Base-by-base conservation (phyloP, 1,140 invertebrate genomes). In the Delia radicum region DNA sequence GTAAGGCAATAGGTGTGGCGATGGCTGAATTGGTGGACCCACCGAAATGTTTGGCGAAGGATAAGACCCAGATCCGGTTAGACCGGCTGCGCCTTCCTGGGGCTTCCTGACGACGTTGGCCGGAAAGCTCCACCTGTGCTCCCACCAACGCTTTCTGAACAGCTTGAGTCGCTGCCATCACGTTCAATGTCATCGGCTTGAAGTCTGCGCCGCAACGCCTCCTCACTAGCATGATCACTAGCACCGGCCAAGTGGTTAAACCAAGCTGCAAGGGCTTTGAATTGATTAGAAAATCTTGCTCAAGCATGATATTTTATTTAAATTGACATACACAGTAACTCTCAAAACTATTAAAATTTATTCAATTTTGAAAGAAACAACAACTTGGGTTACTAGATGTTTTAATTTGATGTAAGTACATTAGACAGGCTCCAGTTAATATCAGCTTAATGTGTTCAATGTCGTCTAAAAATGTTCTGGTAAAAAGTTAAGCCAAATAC, bases 41-140 rank as follows among this genome's bases (percentile, higher is more conserved):
- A 96, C 92, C 6, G 93, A 94, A 26, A 96, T 94, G 87, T 95
- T 95, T 2, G 94, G 94, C 55, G 93, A 91, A 2, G 94, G 94
- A 77, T 93, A 93, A 21, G 86, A 87, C 72, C 90, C 89, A 27
- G 89, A 89, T n/a, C 81, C 78, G 73, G 77, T 80, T 0, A 84
- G 21, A 10, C 90, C 89, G 29, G 87, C 87, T 15, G 86, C 80
- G 4, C 82, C 81, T 75, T 89, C 88, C 79, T 88, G n/a, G 88
- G 88, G 28, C 88, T 88, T 31, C 87, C 85, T 24, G 87, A 84
- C 4, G 87, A 85, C 29, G 90, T 87, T 28, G 90, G 90, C 2
- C 90, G 88, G 73, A 91, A 91, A 27, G 89, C 88, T 46, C 88
- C 87, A 75, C 85, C 82, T 46, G 89, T 89, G 76, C 88, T 89